Evolutionary conservation across 2,113 vertebrate species (phyloP).

Genomic region (Edolisoma coerulescens): DNA sequence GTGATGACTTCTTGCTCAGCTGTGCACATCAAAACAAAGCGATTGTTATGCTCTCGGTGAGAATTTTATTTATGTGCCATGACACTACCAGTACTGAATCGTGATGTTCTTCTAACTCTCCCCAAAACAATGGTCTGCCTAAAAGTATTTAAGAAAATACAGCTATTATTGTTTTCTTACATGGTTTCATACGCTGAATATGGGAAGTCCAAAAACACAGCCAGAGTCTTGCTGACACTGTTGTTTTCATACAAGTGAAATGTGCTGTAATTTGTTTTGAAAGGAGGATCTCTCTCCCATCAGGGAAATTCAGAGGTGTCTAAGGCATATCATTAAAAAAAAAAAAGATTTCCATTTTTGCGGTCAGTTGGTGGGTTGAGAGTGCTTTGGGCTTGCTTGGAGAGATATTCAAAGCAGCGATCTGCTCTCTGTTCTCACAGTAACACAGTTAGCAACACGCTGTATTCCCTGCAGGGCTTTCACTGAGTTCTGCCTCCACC

Average conservation of each 20-base stretch:
- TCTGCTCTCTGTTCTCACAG: background rate
- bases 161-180: constrained; percentile 26
- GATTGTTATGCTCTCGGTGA: constrained; percentile 49
- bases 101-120: constrained; percentile 33
- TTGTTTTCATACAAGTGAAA: constrained; percentile 44
- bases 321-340: background rate
- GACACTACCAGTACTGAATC: constrained; percentile 30
- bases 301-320: background rate
- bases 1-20: constrained; percentile 50
- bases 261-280: constrained; percentile 20
- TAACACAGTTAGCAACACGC: background rate
- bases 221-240: background rate
- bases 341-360: background rate
- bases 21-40: constrained; percentile 53
- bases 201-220: constrained; percentile 41
- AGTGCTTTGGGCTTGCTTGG: background rate
- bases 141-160: constrained; percentile 23
- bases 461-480: background rate
- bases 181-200: background rate
- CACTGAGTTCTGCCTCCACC: background rate
- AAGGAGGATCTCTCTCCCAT: background rate
- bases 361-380: background rate
- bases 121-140: constrained; percentile 22
- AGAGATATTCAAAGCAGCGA: background rate
- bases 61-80: constrained; percentile 44